Evolutionary conservation across 2,113 vertebrate species (phyloP).

Genomic region (Gymnocephalus cernua): DNA sequence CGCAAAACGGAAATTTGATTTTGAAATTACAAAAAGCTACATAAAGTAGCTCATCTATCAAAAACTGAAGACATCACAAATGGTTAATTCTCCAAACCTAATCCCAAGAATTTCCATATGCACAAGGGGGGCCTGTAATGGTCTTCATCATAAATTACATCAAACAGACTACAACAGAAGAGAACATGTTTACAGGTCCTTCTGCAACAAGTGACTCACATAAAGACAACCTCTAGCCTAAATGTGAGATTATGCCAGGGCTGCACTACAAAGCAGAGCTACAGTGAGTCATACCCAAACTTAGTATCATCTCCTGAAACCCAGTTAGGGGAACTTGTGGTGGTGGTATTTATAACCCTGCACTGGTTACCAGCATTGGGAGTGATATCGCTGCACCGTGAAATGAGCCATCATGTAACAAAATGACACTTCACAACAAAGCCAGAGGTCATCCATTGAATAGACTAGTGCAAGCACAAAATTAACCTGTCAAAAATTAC

Average conservation of each 20-base stretch:
- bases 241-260: conserved; percentile 58
- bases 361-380: conserved; percentile 47
- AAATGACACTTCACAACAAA: conserved; percentile 63
- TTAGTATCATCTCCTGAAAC: conserved; percentile 80
- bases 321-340: conserved; percentile 75
- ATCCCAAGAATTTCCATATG: neutral
- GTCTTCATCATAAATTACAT: conserved; percentile 5
- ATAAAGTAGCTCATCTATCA: neutral
- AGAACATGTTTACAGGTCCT: conserved; percentile 20
- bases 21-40: neutral
- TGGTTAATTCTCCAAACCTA: neutral
- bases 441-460: conserved; percentile 39
- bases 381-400: conserved; percentile 50
- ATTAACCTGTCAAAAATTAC: neutral
- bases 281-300: conserved; percentile 82
- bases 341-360: conserved; percentile 75
- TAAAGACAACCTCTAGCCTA: conserved; percentile 45
- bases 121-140: neutral
- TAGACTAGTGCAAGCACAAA: neutral
- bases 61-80: neutral
- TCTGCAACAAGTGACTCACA: conserved; percentile 42
- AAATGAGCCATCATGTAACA: conserved; percentile 55
- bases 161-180: neutral
- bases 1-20: neutral
- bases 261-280: conserved; percentile 71